Percentiles rank a stretch among this genome's conserved stretches.
phyloP scores from a whole-genome alignment of 2,888 invertebrate genomes.

The Sinotaia quadrata region DNA sequence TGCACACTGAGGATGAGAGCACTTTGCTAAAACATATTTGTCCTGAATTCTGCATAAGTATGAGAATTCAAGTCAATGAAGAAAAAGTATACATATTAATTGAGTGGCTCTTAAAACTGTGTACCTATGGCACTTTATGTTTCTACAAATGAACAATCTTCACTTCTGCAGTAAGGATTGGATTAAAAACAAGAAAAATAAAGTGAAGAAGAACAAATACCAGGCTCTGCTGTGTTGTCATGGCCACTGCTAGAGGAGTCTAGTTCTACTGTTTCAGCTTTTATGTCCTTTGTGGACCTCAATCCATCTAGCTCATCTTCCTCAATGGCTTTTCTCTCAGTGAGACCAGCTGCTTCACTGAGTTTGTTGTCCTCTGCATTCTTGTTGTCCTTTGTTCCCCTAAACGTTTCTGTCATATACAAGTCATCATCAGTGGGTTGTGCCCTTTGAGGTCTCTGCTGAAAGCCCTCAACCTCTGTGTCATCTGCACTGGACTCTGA shows the following conservation, averaged over 20 bases:
- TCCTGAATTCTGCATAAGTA: too few relatives aligned
- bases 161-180: too few relatives aligned
- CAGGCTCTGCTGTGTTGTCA: not conserved
- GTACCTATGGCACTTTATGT: too few relatives aligned
- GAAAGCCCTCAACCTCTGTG: not conserved
- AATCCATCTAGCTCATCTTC: too few relatives aligned
- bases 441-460: not conserved
- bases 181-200: not conserved
- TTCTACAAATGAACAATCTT: too few relatives aligned
- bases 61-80: too few relatives aligned
- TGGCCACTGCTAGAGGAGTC: not conserved
- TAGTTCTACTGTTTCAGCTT: not conserved
- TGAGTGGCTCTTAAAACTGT: too few relatives aligned
- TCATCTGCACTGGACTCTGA: conserved; percentile 14
- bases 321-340: conserved; percentile 11
- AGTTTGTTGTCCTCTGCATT: conserved; percentile 23
- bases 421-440: conserved; percentile 34
- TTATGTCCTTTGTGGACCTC: not conserved
- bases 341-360: conserved; percentile 21
- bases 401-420: conserved; percentile 24
- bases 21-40: too few relatives aligned
- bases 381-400: conserved; percentile 15
- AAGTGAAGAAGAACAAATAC: not conserved
- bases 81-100: too few relatives aligned
- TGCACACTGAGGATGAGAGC: too few relatives aligned